Base-by-base conservation (phyloP, 2,888 invertebrate species). In the Netelia virgata region DNA sequence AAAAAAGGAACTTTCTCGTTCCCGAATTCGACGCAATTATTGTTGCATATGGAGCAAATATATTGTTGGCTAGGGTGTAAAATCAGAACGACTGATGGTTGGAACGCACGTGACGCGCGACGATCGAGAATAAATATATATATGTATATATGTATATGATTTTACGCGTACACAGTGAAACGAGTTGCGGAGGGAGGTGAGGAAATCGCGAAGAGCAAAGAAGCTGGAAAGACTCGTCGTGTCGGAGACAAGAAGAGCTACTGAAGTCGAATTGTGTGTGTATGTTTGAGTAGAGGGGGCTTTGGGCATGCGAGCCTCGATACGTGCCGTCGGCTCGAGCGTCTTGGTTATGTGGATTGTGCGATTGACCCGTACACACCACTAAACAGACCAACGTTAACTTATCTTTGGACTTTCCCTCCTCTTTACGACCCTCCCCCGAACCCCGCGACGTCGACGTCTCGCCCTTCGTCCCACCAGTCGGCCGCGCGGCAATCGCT, bases 321-420 rank as follows among this genome's bases (percentile, higher is more conserved):
- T 61, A 70, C 5, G 43, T 53, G 68, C 57, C 77, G 70, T 41
- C 66, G 77, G 77, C 57, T 50, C 77, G 53, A 63, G 83, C 78
- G 81, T 69, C 79, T 72, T 79, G 84, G 80, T 88, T 88, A 87
- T 87, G 86, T 86, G 87, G 88, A 88, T 87, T 86, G 86, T 84
- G 83, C 85, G 86, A 86, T 82, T 88, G 88, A 88, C 87, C 88
- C 89, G 88, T 88, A 87, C 86, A 89, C 87, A 88, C 88, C 83
- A 88, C 69, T 77, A 57, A 11, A 86, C 83, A 88, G 86, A 90
- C 89, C 89, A 89, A 90, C 90, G 91, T 90, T 89, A 88, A 91
- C 92, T 93, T 93, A 93, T 93, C 93, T 92, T 92, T 92, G 92
- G 91, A 93, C 93, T 93, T 93, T 92, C 91, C 92, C 91, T 86